Evolutionary conservation across 2,113 vertebrate genomes (phyloP).

Genomic region (Sinocyclocheilus anophthalmus): DNA sequence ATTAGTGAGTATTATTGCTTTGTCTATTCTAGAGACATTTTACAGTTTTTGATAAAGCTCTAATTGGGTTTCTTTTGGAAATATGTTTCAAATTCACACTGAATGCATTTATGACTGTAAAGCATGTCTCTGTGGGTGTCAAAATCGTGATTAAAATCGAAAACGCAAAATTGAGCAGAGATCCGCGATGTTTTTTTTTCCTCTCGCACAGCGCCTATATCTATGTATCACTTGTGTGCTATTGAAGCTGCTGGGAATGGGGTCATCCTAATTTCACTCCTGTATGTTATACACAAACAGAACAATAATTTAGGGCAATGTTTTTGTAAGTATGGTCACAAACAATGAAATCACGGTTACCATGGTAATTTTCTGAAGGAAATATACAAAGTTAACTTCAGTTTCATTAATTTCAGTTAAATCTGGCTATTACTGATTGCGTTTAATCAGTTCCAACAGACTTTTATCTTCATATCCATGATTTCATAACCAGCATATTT

Average conservation of each 20-base stretch:
- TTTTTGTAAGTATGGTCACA: not conserved
- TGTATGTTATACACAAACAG: not conserved
- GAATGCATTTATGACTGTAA: too few species aligned
- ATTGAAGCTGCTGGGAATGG: not conserved
- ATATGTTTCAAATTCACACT: too few species aligned
- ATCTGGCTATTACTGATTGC: not conserved
- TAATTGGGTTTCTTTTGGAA: too few species aligned
- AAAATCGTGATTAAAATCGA: too few species aligned
- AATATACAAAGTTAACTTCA: not conserved
- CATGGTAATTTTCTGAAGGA: not conserved
- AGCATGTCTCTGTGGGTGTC: too few species aligned
- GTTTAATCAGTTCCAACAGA: not conserved
- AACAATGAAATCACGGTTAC: not conserved
- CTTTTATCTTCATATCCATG: not conserved
- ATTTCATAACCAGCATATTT: not conserved
- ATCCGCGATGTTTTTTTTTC: too few species aligned
- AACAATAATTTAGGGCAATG: not conserved
- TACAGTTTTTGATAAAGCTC: too few species aligned
- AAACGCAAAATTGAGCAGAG: too few species aligned
- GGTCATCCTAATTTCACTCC: not conserved
- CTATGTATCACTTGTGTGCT: not conserved
- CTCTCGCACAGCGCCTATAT: not conserved
- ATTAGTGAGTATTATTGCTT: too few species aligned
- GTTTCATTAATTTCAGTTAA: not conserved
- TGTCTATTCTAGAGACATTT: too few species aligned